Conservation (phyloP, 2,888 invertebrate species). For the Formica aserva region DNA sequence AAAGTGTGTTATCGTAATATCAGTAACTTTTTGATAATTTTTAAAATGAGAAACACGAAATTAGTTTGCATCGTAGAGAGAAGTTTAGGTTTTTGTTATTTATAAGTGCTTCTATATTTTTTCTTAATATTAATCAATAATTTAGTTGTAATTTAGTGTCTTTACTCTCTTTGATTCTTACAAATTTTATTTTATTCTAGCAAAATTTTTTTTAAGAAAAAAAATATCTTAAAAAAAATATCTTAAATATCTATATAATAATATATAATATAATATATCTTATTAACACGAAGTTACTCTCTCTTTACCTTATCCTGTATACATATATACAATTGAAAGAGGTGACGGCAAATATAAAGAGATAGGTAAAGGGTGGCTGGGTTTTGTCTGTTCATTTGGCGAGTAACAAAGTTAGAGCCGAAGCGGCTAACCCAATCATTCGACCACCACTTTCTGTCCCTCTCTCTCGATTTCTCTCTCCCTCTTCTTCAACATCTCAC, state of each 20-base stretch:
- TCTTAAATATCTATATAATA: not conserved
- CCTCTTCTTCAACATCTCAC: not conserved
- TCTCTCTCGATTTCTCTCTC: not conserved
- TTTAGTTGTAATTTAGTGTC: not conserved
- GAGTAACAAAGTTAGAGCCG: conserved; percentile 82
- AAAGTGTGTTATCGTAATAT: not conserved
- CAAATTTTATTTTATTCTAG: not conserved
- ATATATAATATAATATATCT: not conserved
- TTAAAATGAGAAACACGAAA: not conserved
- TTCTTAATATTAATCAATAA: not conserved
- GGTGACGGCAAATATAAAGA: conserved; percentile 34
- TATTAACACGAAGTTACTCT: conserved; percentile 19
- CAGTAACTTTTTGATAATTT: conserved; percentile 10
- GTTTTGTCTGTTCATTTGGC: conserved; percentile 81
- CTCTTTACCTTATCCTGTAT: not conserved
- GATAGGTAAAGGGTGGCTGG: conserved; percentile 52
- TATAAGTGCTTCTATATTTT: not conserved
- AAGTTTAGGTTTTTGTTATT: not conserved
- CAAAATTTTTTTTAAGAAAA: no score
- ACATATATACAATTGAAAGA: conserved; percentile 15
- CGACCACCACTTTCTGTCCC: conserved; percentile 75
- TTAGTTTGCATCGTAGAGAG: not conserved
- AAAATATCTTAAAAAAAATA: no score
- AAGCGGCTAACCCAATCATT: conserved; percentile 82
- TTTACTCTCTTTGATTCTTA: not conserved